Evolutionary conservation across 1,140 invertebrate species (phyloP).

Genomic region (Zeugodacus cucurbitae): DNA sequence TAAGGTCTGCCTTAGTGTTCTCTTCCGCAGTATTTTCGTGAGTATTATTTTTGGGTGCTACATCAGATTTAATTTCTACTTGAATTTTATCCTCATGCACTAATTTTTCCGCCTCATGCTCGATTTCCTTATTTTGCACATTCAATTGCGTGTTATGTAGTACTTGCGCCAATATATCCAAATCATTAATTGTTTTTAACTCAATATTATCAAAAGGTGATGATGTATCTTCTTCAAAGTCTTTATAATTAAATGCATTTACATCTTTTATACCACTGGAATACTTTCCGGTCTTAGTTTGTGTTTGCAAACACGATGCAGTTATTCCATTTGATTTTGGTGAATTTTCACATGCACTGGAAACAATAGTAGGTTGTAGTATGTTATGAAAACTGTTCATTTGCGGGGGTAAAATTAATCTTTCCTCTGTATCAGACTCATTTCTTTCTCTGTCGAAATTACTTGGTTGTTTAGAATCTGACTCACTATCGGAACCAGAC

Average conservation of each 20-base stretch:
- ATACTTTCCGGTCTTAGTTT: not conserved
- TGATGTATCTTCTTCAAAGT: constrained; percentile 89
- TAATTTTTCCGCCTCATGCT: not conserved
- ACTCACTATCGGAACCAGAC: constrained; percentile 50
- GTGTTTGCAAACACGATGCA: not conserved
- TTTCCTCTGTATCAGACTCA: not conserved
- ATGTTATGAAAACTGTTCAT: constrained; percentile 57
- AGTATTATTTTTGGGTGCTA: not conserved
- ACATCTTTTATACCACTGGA: constrained; percentile 44
- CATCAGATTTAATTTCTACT: not conserved
- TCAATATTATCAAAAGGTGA: constrained; percentile 92
- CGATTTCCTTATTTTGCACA: not conserved
- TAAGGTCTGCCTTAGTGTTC: not conserved
- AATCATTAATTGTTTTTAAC: constrained; percentile 89
- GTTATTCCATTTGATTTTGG: not conserved
- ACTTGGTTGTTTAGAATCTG: constrained; percentile 47
- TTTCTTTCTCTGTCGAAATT: not conserved
- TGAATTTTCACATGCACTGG: constrained; percentile 2
- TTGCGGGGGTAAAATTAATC: constrained; percentile 13
- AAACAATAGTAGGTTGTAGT: constrained; percentile 58
- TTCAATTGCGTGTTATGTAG: constrained; percentile 66
- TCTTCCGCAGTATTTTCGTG: not conserved
- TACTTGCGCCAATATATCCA: constrained; percentile 85
- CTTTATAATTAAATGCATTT: constrained; percentile 73
- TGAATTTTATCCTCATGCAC: not conserved